Evolutionary conservation across 2,888 invertebrate species (phyloP), one percentile per base, ranked within the genome.

Genomic region (Drosophila ustulata): DNA sequence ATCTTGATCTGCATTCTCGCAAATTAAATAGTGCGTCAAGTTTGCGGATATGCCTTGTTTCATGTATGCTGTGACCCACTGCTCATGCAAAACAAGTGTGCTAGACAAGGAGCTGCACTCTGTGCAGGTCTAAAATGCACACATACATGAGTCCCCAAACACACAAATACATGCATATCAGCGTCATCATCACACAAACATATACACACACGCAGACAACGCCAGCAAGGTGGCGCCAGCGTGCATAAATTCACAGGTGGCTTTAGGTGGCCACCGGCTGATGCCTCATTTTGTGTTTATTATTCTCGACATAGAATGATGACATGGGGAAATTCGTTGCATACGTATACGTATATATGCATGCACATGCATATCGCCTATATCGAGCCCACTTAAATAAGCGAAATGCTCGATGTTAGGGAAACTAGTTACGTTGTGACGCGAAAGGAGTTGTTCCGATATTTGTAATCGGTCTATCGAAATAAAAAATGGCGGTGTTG

Each of bases 211-310:
- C 6, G 13, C 13, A 41, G 1, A 18, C 39, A 18, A 41, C 6
- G 13, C 7, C 39, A 13, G 3, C 13, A 45, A 56, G 25, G 45
- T 56, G 55, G 55, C 55, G 55, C 32, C 55, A 25, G 28, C 9
- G 18, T 45, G 32, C 43, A 55, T 32, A 23, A 23, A 32, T 55
- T 55, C 55, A 56, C 55, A 56, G 55, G 55, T 56, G 55, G 4
- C 55, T 43, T 53, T 30, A 6, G 30, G 18, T 18, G 41, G 52
- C 52, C 43, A n/a, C 43, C 34, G 45, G 32, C 25, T 55, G 55
- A 30, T 56, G 4, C 25, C 23, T 56, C 32, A 55, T 13, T 43
- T 45, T 23, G 43, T 55, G 43, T 45, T 18, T 55, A 23, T 45
- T 55, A 23, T 55, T 51, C 34, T 37, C 11, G 50, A 6, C n/a